Evolutionary conservation across 2,797 vertebrate genomes (phyloP).

Genomic region (Crenuchus spilurus): DNA sequence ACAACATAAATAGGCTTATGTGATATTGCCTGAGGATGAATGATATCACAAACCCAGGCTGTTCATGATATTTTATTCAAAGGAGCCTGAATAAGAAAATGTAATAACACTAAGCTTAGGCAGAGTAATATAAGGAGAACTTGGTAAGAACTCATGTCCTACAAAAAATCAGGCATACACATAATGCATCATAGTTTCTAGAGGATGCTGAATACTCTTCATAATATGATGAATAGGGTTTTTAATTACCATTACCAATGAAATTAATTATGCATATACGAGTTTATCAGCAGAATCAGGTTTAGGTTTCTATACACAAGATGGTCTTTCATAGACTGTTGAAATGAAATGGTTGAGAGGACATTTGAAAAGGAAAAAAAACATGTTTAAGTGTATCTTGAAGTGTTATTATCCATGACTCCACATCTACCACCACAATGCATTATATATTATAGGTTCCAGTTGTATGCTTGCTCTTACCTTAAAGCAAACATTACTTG

Average conservation of each 20-base stretch:
- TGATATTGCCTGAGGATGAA: conserved; percentile 33
- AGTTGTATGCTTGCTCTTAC: neutral
- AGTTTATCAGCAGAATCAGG: neutral
- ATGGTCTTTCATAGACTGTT: too few relatives aligned
- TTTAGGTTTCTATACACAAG: neutral
- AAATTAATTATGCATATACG: neutral
- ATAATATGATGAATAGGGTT: neutral
- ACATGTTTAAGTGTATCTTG: too few relatives aligned
- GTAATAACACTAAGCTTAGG: conserved; percentile 13
- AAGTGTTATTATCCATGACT: neutral
- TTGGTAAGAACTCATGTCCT: neutral
- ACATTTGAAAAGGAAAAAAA: too few relatives aligned
- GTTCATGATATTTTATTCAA: conserved; percentile 9
- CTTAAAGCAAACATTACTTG: neutral
- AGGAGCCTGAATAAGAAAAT: conserved; percentile 27
- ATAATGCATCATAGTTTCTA: neutral
- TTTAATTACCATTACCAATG: neutral
- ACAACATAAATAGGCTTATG: conserved; percentile 24
- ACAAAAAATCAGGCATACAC: neutral
- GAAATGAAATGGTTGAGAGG: too few relatives aligned
- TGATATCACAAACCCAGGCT: conserved; percentile 15
- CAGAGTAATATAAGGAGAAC: neutral
- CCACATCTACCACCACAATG: neutral
- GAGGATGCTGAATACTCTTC: neutral
- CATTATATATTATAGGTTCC: neutral